Evolutionary conservation across 2,797 vertebrate genomes (phyloP).

Genomic region (Phylloscopus collybita): DNA sequence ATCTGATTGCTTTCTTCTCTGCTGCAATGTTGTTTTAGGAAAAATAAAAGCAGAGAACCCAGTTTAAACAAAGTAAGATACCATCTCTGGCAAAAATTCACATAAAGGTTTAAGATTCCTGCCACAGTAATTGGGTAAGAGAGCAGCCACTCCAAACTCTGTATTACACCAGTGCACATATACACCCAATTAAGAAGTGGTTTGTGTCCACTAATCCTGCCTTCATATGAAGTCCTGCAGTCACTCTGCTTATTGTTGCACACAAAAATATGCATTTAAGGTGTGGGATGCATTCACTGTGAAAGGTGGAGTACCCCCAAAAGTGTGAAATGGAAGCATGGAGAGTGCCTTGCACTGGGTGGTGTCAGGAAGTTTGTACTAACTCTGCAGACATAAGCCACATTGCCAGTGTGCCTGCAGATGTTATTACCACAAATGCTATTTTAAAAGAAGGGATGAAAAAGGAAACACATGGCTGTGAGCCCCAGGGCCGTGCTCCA

Average conservation of each 20-base stretch:
- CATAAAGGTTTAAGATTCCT: background rate
- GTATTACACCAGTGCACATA: background rate
- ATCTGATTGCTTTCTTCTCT: background rate
- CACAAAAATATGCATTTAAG: background rate
- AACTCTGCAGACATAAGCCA: accelerated
- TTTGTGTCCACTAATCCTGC: background rate
- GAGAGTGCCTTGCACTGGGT: background rate
- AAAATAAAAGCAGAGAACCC: background rate
- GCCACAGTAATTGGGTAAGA: background rate
- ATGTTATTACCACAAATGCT: background rate
- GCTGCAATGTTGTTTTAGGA: background rate
- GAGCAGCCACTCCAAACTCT: background rate
- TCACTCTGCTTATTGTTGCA: background rate
- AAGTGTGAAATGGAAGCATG: background rate
- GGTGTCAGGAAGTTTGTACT: accelerated
- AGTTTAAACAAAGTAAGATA: background rate
- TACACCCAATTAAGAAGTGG: background rate
- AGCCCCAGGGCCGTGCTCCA: background rate
- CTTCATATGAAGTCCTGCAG: background rate
- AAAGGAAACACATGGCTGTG: background rate
- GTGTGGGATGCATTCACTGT: background rate
- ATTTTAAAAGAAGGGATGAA: background rate
- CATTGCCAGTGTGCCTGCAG: background rate
- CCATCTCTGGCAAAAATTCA: background rate
- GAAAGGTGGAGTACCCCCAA: background rate